These are phyloP conservation scores for Caprella mutica DNA, from an alignment of 2,888 invertebrate genomes.

Conservation along the genomic window DNA sequence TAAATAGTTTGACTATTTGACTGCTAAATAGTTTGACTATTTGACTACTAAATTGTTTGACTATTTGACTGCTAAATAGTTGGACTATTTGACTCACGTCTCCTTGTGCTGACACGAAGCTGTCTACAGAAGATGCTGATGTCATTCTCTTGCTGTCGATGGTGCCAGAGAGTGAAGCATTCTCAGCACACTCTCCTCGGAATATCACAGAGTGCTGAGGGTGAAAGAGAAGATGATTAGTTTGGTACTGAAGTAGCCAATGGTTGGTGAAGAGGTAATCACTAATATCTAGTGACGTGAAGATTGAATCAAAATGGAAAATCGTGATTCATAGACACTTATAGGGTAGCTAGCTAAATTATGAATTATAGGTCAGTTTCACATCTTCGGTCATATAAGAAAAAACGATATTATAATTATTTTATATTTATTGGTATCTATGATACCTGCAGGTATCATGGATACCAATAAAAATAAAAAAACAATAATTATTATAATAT, in stretches of 20 bases:
- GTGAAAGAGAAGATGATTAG: neutral
- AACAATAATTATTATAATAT: no score
- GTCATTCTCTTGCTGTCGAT: conserved; percentile 36
- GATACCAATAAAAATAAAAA: no score
- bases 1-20: no score
- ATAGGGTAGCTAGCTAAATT: no score
- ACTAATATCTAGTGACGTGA: neutral
- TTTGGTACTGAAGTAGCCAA: no score
- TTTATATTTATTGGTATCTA: neutral
- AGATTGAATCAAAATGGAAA: neutral
- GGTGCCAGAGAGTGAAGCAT: conserved; percentile 3
- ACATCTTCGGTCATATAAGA: no score
- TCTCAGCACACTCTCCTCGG: conserved; percentile 49
- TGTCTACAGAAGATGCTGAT: conserved; percentile 77
- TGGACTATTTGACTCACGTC: conserved; percentile 42
- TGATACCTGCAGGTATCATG: no score
- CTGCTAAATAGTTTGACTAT: no score
- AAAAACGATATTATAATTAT: no score
- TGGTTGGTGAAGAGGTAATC: neutral
- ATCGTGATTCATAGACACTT: neutral
- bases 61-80: no score
- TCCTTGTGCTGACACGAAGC: conserved; percentile 91
- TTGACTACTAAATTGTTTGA: no score
- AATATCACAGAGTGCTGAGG: conserved; percentile 70
- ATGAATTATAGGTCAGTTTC: no score